Conservation (phyloP, 1,140 invertebrate species). For the Leptinotarsa undecemlineata region DNA sequence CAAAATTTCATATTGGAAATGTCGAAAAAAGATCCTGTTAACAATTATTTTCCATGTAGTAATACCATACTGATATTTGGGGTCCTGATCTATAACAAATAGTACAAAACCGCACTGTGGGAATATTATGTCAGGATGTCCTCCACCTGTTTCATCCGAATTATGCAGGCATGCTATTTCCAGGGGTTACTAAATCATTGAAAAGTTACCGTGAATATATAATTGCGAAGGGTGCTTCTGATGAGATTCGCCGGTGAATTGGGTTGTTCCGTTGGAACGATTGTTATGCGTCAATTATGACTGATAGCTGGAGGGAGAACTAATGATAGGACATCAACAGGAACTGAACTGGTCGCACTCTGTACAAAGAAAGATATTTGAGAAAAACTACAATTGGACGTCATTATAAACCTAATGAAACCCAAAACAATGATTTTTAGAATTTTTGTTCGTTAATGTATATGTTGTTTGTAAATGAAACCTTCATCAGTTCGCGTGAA, state of each 20-base stretch:
- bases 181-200: constrained; percentile 3
- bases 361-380: no score
- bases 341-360: no score
- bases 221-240: not conserved
- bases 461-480: no score
- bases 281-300: not conserved
- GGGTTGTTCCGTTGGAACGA: not conserved
- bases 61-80: not conserved
- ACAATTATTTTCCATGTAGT: not conserved
- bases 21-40: no score
- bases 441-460: no score
- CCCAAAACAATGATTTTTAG: no score
- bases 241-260: constrained; percentile 5
- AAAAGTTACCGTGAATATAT: not conserved
- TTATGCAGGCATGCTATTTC: constrained; percentile 5
- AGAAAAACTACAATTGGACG: no score
- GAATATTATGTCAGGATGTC: constrained; percentile 2
- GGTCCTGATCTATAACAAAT: not conserved
- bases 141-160: not conserved
- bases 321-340: no score
- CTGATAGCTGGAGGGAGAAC: not conserved
- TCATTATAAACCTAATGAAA: no score
- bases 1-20: no score
- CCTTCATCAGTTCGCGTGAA: no score
- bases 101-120: not conserved